A percentile compares a stretch with the other conserved stretches of the same genome.
Conservation (phyloP, 2,797 vertebrate species). For the Urophycis tenuis region DNA sequence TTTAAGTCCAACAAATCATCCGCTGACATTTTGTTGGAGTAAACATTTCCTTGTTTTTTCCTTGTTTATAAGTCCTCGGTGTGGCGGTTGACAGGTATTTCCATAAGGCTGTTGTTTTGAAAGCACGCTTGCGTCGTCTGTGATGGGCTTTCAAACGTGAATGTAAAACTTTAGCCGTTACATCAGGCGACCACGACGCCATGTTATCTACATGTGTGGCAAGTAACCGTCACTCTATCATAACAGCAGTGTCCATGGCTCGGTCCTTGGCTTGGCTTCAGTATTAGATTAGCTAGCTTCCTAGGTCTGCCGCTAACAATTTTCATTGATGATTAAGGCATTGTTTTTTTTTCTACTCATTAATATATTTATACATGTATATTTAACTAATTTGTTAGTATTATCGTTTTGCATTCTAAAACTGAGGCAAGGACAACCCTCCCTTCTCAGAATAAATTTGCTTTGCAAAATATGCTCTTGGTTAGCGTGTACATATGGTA, state of each 20-base stretch:
- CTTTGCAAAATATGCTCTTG: background rate
- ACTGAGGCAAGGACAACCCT: background rate
- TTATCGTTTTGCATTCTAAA: no score
- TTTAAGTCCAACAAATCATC: background rate
- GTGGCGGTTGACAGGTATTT: background rate
- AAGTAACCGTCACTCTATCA: background rate
- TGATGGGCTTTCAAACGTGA: background rate
- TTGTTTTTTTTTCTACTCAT: background rate
- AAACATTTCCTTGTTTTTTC: background rate
- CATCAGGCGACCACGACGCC: background rate
- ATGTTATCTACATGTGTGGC: background rate
- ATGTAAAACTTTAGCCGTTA: background rate
- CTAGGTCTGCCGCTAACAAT: background rate
- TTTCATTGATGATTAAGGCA: background rate
- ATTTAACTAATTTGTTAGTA: no score
- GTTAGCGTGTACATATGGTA: background rate
- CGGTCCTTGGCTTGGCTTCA: no score
- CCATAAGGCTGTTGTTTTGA: background rate
- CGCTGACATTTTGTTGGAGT: background rate
- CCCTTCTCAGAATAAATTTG: background rate
- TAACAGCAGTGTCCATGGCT: background rate
- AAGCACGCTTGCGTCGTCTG: background rate
- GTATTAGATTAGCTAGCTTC: background rate
- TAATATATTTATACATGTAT: background rate
- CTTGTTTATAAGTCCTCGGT: background rate